Evolutionary conservation across 2,888 invertebrate genomes (phyloP).

Genomic region (Hyles lineata): DNA sequence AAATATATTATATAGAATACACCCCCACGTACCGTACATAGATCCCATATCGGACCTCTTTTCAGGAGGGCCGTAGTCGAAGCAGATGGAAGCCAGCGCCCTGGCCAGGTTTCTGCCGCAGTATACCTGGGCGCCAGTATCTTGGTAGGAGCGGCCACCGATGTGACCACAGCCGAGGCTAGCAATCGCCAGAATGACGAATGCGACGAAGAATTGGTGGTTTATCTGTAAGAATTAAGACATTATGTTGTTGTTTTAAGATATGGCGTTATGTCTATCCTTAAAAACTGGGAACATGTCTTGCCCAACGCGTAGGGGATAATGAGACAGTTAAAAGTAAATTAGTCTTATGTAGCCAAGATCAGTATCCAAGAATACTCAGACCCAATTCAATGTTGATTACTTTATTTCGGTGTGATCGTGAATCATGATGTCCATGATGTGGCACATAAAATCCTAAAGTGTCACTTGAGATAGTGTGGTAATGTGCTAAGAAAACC

Average conservation of each 20-base stretch:
- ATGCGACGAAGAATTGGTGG: conserved; percentile 34
- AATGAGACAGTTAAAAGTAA: too few species aligned
- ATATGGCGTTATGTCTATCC: not conserved
- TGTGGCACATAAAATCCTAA: too few species aligned
- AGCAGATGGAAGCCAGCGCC: conserved; percentile 58
- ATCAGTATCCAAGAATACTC: too few species aligned
- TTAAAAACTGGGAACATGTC: conserved; percentile 33
- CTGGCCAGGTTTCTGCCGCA: conserved; percentile 63
- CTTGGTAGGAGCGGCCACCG: conserved; percentile 48
- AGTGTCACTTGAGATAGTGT: too few species aligned
- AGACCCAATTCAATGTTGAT: too few species aligned
- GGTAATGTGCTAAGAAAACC: too few species aligned
- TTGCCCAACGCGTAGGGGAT: too few species aligned
- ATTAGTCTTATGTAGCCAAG: too few species aligned
- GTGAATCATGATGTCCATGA: too few species aligned
- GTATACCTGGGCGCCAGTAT: conserved; percentile 53
- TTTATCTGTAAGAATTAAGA: conserved; percentile 53
- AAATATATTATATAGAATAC: not conserved
- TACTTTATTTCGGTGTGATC: too few species aligned
- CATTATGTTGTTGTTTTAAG: too few species aligned
- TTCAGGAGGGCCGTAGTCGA: conserved; percentile 41
- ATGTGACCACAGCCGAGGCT: conserved; percentile 53
- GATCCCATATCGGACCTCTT: conserved; percentile 57
- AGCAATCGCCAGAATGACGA: conserved; percentile 44
- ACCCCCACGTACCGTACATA: conserved; percentile 55